These are phyloP conservation scores for Tachina grossa DNA, from an alignment of 2,888 invertebrate genomes.

Conservation along the genomic window DNA sequence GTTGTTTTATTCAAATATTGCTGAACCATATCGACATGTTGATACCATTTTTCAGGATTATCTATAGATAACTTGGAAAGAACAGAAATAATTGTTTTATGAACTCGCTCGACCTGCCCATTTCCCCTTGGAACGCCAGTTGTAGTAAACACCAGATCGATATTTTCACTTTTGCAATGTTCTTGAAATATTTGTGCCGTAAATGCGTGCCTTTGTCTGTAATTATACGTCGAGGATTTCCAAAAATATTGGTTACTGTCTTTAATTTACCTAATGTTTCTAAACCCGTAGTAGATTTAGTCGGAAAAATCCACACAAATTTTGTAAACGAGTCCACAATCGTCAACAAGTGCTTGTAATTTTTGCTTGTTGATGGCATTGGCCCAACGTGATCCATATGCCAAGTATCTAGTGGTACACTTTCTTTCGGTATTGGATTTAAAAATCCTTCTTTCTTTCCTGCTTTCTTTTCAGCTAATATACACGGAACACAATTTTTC, in stretches of 20 bases:
- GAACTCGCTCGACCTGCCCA: neutral
- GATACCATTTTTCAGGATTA: neutral
- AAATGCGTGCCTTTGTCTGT: neutral
- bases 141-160: neutral
- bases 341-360: neutral
- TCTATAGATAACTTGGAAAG: neutral
- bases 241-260: conserved; percentile 6
- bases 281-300: neutral
- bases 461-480: neutral
- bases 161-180: neutral
- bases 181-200: neutral
- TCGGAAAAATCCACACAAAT: conserved; percentile 16
- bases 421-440: neutral
- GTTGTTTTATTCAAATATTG: neutral
- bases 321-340: neutral
- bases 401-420: neutral
- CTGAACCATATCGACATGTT: neutral
- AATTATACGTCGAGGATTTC: conserved; percentile 7
- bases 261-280: conserved; percentile 23
- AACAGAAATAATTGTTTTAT: neutral
- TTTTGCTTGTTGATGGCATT: neutral
- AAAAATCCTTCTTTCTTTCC: neutral
- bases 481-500: conserved; percentile 9
- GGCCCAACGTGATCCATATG: neutral
- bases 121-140: neutral